Base-by-base conservation (phyloP, 2,113 vertebrate genomes). In the Paradoxurus hermaphroditus region DNA sequence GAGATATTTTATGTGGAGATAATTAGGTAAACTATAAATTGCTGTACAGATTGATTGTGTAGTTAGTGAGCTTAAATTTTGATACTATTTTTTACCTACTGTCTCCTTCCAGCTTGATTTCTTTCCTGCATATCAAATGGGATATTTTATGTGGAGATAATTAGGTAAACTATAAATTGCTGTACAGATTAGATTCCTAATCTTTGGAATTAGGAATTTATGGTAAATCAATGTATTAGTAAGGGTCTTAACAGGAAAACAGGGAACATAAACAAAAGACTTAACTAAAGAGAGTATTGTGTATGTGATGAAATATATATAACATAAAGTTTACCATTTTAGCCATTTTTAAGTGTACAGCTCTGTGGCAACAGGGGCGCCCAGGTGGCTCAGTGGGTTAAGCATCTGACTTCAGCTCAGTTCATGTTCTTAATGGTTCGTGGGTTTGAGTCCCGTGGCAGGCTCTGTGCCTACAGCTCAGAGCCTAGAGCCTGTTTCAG, bases 151-250 rank as follows among this genome's bases (percentile, higher is more conserved):
- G 10, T 96, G 27, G 27, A 49, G 7, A 29, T 36, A 86, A 59
- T 87, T 53, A n/a, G n/a, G 27, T 92, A 81, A 88, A 87, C 83
- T 87, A 19, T 85, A 79, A 81, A 23, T 89, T 94, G 29, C 34
- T 94, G 14, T 2, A 93, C 59, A 95, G 39, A 84, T 90, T 81
- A n/a, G n/a, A n/a, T 53, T 90, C 95, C 91, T 84, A 87, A 49
- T 94, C 44, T 88, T 96, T 95, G 63, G 18, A 94, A 91, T 91
- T 95, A 70, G 23, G 21, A 87, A 36, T 84, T 31, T 90, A 67
- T 90, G 63, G 63, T 49, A 95, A 62, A 39, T 87, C 29, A 72
- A 0, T 88, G 19, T 79, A 65, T 88, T 77, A 53, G 41, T 65
- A 86, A 91, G 29, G 21, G 2, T 93, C 44, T 92, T 96, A 19